Evolutionary conservation across 2,888 invertebrate species (phyloP), one percentile per base, ranked within the genome.

Genomic region (Troglohyphantes excavatus): DNA sequence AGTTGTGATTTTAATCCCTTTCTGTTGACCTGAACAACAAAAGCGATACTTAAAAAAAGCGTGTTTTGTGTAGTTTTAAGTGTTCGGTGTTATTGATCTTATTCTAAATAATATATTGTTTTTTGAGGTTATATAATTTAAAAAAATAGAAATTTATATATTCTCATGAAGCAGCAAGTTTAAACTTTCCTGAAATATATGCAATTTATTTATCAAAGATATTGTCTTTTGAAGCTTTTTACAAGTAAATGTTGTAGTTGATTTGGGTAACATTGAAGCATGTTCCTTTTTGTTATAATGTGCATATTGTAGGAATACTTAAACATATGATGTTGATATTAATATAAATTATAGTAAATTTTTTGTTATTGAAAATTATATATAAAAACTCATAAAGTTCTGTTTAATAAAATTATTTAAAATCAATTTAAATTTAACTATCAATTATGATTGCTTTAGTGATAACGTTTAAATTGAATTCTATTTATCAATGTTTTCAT

Each of bases 1-100:
- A 53, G 27, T 27, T 78, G 61, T 26, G 43, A 86, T 46, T 27
- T 65, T 63, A 19, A 27, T n/a, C 27, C 19, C 59, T 21, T 29
- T 59, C 70, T 87, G 33, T 81, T 65, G 65, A n/a, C 72, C 63
- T n/a, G 72, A 87, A 53, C 46, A 75, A 82, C 75, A 82, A 83
- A 89, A 68, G 82, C 70, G 73, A 89, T 89, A 89, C 88, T 89
- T 89, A 89, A 89, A 82, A 63, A 26, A n/a, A n/a, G 61, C 53
- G 59, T 73, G 39, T 78, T 65, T 83, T 83, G 27, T 76, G 82
- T 76, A 53, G 43, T 53, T 76, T 70, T 61, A 43, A 65, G 33
- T 53, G 39, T 67, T 46, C 29, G 63, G 53, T 87, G 79, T 76
- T 76, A 65, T 61, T 61, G 26, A 59, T 29, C n/a, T 67, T 29